These are phyloP conservation scores for Pyrochroa serraticornis DNA, from an alignment of 2,888 invertebrate species.

Conservation along the genomic window DNA sequence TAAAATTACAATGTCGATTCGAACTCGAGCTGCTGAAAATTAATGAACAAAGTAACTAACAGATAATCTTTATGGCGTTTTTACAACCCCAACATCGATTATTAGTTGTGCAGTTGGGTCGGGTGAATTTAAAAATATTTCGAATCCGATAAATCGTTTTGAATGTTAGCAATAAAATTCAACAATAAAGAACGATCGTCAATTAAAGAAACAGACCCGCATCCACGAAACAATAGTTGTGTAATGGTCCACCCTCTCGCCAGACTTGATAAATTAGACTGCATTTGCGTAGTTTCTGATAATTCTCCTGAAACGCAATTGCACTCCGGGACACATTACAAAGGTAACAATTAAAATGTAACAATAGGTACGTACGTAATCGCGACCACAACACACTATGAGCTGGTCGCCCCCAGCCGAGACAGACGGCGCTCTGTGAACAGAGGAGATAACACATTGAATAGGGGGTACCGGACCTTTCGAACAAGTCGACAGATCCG, in stretches of 20 bases:
- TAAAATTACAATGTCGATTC: no score
- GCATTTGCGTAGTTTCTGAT: neutral
- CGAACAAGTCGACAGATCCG: neutral
- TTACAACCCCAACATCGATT: no score
- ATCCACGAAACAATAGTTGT: neutral
- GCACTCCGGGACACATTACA: neutral
- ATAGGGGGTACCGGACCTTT: neutral
- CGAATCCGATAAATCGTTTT: no score
- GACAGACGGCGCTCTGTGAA: constrained; percentile 92
- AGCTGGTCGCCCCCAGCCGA: constrained; percentile 85
- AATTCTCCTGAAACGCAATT: neutral
- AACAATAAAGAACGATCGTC: neutral
- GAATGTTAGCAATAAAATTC: no score
- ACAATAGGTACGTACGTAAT: constrained; percentile 42
- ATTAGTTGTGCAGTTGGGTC: neutral
- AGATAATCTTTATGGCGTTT: no score
- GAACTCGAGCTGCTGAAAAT: no score
- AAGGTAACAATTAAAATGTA: constrained; percentile 11
- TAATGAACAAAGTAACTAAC: no score
- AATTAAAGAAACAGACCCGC: neutral
- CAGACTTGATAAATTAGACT: constrained; percentile 1
- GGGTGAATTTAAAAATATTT: no score
- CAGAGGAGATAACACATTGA: constrained; percentile 53
- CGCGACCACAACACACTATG: constrained; percentile 61
- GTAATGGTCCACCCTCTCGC: neutral